Conservation (phyloP, 2,888 invertebrate species). For the Dynastes hyllus region DNA sequence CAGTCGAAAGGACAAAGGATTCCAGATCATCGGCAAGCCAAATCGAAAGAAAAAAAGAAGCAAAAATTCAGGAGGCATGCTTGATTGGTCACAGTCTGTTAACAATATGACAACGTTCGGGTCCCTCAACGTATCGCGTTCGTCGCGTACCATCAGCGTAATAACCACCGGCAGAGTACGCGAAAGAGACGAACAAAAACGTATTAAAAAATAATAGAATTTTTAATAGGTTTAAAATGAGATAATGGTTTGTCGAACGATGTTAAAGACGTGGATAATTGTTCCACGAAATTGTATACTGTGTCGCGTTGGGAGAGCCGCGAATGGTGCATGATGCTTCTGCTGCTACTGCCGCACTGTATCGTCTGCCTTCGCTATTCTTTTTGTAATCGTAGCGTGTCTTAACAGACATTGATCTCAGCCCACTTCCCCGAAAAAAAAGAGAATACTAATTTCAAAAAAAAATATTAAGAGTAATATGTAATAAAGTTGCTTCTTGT, state of each 20-base stretch:
- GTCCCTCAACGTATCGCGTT: not conserved
- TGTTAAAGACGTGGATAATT: constrained; percentile 42
- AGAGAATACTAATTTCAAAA: constrained; percentile 21
- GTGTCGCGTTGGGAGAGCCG: not conserved
- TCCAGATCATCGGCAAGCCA: not conserved
- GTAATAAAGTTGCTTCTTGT: not conserved
- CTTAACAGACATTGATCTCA: constrained; percentile 16
- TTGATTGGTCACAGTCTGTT: constrained; percentile 42
- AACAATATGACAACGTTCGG: constrained; percentile 33
- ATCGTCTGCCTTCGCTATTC: not conserved
- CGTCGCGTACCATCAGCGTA: constrained; percentile 1
- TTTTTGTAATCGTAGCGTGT: not conserved
- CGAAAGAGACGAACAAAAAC: constrained; percentile 43
- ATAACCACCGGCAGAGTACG: constrained; percentile 14
- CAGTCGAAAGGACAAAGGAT: constrained; percentile 22
- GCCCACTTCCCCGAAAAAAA: not conserved
- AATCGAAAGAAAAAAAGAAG: constrained; percentile 38
- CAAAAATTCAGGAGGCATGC: constrained; percentile 33
- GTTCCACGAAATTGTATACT: constrained; percentile 44
- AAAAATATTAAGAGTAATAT: not conserved
- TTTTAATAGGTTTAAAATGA: constrained; percentile 48
- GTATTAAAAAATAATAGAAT: constrained; percentile 49
- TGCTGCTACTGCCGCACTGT: not conserved
- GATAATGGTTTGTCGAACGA: constrained; percentile 41
- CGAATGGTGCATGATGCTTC: not conserved